phyloP scores from a whole-genome alignment of 2,888 invertebrate genomes.

The Pharmacophagus antenor region DNA sequence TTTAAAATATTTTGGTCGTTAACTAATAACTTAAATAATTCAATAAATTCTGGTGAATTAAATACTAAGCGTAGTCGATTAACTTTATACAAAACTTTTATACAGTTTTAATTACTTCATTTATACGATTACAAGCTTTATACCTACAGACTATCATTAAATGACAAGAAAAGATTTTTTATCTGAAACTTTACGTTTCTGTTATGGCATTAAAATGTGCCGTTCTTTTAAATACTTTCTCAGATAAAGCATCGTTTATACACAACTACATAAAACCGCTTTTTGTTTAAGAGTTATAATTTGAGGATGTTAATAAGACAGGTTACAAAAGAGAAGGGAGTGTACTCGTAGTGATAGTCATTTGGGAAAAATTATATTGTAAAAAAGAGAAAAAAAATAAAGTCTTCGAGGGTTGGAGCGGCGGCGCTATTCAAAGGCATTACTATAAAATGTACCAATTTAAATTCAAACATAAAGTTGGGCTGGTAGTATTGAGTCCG shows the following conservation, averaged over 20 bases:
- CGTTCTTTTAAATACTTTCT: constrained; percentile 21
- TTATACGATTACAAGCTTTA: constrained; percentile 2
- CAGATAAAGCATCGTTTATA: constrained; percentile 14
- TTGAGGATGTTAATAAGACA: constrained; percentile 48
- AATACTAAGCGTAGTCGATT: background rate
- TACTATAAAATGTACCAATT: constrained; percentile 74
- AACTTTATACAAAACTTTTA: background rate
- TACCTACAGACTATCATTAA: constrained; percentile 21
- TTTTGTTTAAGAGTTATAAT: constrained; percentile 40
- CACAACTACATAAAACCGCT: constrained; percentile 10
- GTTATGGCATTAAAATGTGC: constrained; percentile 17
- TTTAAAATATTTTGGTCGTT: background rate
- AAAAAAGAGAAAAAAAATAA: constrained; percentile 63
- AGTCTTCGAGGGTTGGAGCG: constrained; percentile 51
- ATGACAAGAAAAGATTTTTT: constrained; percentile 19
- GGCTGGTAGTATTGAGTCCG: constrained; percentile 47
- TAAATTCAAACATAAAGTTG: constrained; percentile 70
- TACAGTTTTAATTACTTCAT: constrained; percentile 12
- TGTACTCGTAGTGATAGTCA: constrained; percentile 57
- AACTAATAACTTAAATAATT: background rate
- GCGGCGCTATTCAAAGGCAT: constrained; percentile 63
- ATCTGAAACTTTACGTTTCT: constrained; percentile 21
- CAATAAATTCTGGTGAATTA: background rate
- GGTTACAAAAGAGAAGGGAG: constrained; percentile 52
- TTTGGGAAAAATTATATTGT: constrained; percentile 78